These are phyloP conservation scores for Leptocoma aspasia DNA, from an alignment of 2,113 vertebrate species.

Conservation along the genomic window DNA sequence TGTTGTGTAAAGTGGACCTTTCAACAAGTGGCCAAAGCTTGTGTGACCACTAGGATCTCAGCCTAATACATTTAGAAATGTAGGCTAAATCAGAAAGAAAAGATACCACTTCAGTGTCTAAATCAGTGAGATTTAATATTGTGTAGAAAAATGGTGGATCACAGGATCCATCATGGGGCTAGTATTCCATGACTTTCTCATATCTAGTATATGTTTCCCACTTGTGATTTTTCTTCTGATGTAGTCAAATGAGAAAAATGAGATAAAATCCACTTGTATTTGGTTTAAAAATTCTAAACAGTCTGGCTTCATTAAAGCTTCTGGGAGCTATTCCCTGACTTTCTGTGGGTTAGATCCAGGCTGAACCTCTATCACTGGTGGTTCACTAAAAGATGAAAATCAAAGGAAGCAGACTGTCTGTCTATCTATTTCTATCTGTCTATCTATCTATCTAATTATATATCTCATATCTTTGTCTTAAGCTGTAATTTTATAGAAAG, in stretches of 20 bases:
- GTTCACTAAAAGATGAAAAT: neutral
- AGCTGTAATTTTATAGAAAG: neutral
- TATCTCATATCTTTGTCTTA: neutral
- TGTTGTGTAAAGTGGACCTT: neutral
- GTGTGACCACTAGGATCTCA: neutral
- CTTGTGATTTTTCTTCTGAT: neutral
- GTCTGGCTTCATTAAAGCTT: neutral
- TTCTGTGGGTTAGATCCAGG: neutral
- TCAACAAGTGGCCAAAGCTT: neutral
- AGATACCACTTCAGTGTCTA: neutral
- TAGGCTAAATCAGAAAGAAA: neutral
- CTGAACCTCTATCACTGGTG: neutral
- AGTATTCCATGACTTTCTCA: neutral
- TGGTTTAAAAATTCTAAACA: neutral
- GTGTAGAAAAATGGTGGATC: neutral
- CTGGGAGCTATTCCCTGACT: neutral
- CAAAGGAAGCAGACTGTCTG: neutral
- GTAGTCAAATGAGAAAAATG: neutral
- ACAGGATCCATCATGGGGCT: neutral
- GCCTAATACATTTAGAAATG: neutral
- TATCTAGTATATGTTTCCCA: neutral
- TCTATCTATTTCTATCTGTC: too few relatives aligned
- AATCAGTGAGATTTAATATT: neutral
- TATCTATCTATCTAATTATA: neutral
- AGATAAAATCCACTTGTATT: neutral